These are phyloP conservation scores for Threskiornis aethiopicus DNA, from an alignment of 2,797 vertebrate species.

Conservation along the genomic window DNA sequence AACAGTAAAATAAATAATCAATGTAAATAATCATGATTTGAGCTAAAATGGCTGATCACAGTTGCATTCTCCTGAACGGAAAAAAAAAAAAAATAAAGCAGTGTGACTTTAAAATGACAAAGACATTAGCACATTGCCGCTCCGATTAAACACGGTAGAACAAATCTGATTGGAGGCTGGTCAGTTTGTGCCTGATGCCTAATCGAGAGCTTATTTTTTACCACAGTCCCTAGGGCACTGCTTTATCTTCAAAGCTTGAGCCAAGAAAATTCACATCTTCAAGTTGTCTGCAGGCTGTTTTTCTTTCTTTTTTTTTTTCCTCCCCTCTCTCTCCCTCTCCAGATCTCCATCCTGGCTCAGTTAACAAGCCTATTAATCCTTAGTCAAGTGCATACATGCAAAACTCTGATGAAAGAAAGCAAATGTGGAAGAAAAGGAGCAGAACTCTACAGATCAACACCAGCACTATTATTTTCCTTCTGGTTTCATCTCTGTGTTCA, in stretches of 20 bases:
- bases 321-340: background rate
- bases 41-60: background rate
- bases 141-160: slow-evolving; percentile 14
- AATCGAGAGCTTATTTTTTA: slow-evolving; percentile 54
- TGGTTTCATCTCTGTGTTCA: background rate
- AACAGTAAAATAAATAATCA: background rate
- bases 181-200: slow-evolving; percentile 52
- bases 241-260: slow-evolving; percentile 68
- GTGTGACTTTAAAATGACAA: slow-evolving; percentile 37
- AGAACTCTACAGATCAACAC: slow-evolving; percentile 3
- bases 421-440: slow-evolving; percentile 36
- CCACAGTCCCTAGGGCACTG: slow-evolving; percentile 38
- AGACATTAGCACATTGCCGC: background rate
- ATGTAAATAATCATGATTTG: background rate
- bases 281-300: slow-evolving; percentile 58
- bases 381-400: slow-evolving; percentile 74
- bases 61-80: background rate
- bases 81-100: background rate
- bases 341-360: slow-evolving; percentile 59
- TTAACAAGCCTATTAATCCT: slow-evolving; percentile 67
- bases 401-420: slow-evolving; percentile 48
- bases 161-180: slow-evolving; percentile 49
- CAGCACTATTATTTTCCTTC: background rate
- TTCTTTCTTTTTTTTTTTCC: background rate
- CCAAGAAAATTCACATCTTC: slow-evolving; percentile 61